phyloP scores from a whole-genome alignment of 2,797 vertebrate genomes.

The Melanotaenia pygmaea region DNA sequence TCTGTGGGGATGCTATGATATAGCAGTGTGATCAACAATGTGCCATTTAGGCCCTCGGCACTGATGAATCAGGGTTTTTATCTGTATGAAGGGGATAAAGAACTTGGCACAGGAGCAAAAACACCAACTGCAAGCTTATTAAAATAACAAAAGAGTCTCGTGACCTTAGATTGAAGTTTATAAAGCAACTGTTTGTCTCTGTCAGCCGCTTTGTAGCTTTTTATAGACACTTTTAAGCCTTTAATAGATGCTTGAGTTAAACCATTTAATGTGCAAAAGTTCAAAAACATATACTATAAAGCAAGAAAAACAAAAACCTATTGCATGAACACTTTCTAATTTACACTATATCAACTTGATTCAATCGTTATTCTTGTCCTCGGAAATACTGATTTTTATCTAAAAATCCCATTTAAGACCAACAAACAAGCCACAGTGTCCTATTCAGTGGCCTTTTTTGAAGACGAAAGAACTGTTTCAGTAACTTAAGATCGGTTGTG shows the following conservation, averaged over 20 bases:
- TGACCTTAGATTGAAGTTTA: conserved; percentile 54
- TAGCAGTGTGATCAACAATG: conserved; percentile 31
- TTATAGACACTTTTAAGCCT: not conserved
- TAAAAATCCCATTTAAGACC: too few species aligned
- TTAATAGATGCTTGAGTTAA: not conserved
- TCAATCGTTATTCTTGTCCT: too few species aligned
- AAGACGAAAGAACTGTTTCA: not conserved
- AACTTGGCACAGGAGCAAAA: conserved; percentile 60
- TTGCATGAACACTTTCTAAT: too few species aligned
- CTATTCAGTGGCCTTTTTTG: not conserved
- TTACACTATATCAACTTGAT: too few species aligned
- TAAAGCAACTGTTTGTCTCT: conserved; percentile 44
- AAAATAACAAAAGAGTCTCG: conserved; percentile 66
- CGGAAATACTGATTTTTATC: too few species aligned
- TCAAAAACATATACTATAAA: too few species aligned
- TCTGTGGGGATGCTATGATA: not conserved
- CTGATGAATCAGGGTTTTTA: conserved; percentile 75
- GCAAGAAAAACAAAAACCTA: not conserved
- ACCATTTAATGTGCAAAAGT: too few species aligned
- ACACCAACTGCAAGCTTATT: conserved; percentile 53
- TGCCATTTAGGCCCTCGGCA: conserved; percentile 31
- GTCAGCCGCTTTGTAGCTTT: conserved; percentile 10
- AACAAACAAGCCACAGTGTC: not conserved
- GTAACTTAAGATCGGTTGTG: too few species aligned
- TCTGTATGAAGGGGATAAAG: conserved; percentile 63